A percentile compares a stretch with the other conserved stretches of the same genome.
phyloP scores from a whole-genome alignment of 23 tunicate species.

The Trididemnum miniatum region DNA sequence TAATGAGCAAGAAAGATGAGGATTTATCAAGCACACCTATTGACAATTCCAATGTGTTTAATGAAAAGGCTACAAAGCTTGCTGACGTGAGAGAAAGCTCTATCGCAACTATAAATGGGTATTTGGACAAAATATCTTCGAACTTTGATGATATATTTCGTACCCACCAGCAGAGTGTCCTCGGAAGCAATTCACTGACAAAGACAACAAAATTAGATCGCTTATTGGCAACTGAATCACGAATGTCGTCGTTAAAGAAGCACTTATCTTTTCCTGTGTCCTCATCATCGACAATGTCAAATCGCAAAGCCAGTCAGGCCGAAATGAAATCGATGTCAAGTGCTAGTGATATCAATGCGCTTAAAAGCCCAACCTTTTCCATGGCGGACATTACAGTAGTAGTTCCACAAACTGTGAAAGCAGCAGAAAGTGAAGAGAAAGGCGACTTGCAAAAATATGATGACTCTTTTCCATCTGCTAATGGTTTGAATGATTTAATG shows the following conservation, averaged over 20 bases:
- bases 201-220: neutral
- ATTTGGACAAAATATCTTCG: too few relatives aligned
- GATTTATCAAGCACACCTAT: too few relatives aligned
- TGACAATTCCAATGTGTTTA: too few relatives aligned
- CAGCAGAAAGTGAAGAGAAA: too few relatives aligned
- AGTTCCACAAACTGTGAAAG: conserved; percentile 21
- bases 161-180: neutral
- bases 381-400: conserved; percentile 51
- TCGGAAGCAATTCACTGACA: neutral
- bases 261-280: neutral
- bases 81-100: too few relatives aligned
- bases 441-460: too few relatives aligned
- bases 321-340: neutral
- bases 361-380: conserved; percentile 40
- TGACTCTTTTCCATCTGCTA: too few relatives aligned
- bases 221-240: neutral
- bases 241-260: neutral
- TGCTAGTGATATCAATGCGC: neutral
- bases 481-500: too few relatives aligned
- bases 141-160: neutral
- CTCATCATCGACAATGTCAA: neutral
- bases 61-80: too few relatives aligned
- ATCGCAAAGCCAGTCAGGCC: neutral
- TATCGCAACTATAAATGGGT: too few relatives aligned
- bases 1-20: too few relatives aligned